Percentiles rank a stretch among this genome's conserved stretches.
Evolutionary conservation across 2,888 invertebrate species (phyloP).

Genomic region (Micoletzkya japonica): DNA sequence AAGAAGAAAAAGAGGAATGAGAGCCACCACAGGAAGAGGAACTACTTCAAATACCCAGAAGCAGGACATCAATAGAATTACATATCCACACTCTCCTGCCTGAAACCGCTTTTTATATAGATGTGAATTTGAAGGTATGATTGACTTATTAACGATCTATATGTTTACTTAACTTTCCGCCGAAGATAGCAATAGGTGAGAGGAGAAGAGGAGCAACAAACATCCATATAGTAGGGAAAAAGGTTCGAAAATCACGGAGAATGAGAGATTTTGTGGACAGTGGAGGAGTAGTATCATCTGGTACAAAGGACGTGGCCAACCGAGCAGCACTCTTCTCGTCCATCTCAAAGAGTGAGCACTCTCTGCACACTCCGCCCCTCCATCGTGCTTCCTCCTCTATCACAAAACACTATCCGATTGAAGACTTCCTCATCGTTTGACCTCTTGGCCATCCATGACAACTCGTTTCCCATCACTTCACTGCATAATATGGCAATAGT

Average conservation of each 20-base stretch:
- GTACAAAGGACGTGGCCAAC: too few relatives aligned
- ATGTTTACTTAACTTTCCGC: conserved; percentile 9
- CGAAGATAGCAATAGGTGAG: conserved; percentile 22
- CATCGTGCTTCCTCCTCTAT: too few relatives aligned
- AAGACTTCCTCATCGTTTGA: too few relatives aligned
- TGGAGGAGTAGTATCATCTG: too few relatives aligned
- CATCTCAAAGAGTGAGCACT: too few relatives aligned
- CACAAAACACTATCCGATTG: too few relatives aligned
- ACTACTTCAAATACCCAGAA: conserved; percentile 52
- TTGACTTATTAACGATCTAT: not conserved
- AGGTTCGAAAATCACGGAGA: conserved; percentile 18
- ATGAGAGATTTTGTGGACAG: conserved; percentile 22
- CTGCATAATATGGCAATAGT: too few relatives aligned
- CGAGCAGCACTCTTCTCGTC: too few relatives aligned
- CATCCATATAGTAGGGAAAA: conserved; percentile 27
- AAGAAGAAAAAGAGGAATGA: conserved; percentile 49
- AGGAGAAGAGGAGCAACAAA: conserved; percentile 16
- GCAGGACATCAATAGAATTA: conserved; percentile 46
- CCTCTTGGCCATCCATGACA: too few relatives aligned
- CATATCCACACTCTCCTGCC: conserved; percentile 40
- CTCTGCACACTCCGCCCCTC: too few relatives aligned
- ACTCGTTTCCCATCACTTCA: too few relatives aligned
- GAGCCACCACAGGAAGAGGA: conserved; percentile 50
- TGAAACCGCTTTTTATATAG: conserved; percentile 12
- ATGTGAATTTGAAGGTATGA: not conserved